Base-by-base conservation (phyloP, 1,140 invertebrate species). In the Leucophenga varia region DNA sequence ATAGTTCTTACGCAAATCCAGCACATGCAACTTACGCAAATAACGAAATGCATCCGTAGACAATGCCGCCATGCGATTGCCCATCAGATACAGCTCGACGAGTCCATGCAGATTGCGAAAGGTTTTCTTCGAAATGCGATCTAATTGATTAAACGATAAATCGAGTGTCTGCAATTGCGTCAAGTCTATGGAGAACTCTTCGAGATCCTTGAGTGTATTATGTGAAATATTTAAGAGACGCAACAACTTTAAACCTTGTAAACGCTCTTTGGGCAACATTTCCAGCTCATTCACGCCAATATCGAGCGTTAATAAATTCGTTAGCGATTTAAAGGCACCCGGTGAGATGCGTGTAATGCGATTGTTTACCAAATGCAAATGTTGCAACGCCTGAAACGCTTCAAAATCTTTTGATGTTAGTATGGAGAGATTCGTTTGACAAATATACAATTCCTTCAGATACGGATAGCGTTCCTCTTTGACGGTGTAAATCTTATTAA, bases 401-500 rank as follows among this genome's bases (percentile, higher is more conserved):
- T 90, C 86, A 61, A 95, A 93, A 58, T 94, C 92, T 60, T 88
- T 88, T 34, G 89, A 90, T 0, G 90, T 91, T 3, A 95, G 80
- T 39, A 93, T 86, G 2, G 84, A 89, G 10, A 95, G 77, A 70
- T 94, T 94, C 1, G 91, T 93, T 16, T 83, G 81, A 35, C 84
- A 86, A 43, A 93, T 86, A 61, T 89, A 85, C 7, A 95, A 79
- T 72, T 91, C 88, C 69, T 90, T 84, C 0, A 94, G 78, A 9
- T 83, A 74, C n/a, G 87, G 85, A 51, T 74, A 74, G 10, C 64
- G 48, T 22, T 74, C 72, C 49, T 74, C 72, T 38, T 71, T 74
- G 0, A 72, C 67, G 7, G 72, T 74, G 34, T 74, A 75, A 35
- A 91, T 84, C 40, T 82, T 80, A 1, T 82, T 78, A 35, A 95